Evolutionary conservation across 2,888 invertebrate genomes (phyloP), one percentile per base, ranked within the genome.

Genomic region (Tetramorium bicarinatum): DNA sequence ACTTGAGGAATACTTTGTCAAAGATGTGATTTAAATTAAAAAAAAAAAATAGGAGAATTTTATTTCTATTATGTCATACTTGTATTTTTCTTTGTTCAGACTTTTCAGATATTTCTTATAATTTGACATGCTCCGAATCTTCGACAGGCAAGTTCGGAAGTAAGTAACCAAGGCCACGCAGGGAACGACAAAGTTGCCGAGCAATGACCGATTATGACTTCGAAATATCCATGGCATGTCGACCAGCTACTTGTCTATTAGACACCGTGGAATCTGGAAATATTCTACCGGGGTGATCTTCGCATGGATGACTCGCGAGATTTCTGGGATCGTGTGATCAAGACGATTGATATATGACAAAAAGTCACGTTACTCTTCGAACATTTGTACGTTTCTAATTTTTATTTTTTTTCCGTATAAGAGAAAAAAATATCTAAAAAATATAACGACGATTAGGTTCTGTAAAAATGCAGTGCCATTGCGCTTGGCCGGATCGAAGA

Each of bases 161-260:
- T 41, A 54, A 76, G 66, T 54, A 54, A 54, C 52, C 54, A 52
- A 67, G 66, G 49, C 18, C 76, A 52, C 41, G 41, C n/a, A 29
- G n/a, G 3, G 44, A 56, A 77, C 44, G 67, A 11, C 56, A 69
- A 77, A 77, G 69, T 69, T 69, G 44, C 11, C 29, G 41, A 66
- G 41, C 66, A 29, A 41, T 67, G 54, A 56, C 34, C 79, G 79
- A 80, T 71, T 79, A 79, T 79, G 47, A 71, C 54, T 59, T 9
- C n/a, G 38, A 80, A 59, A 49, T 56, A 80, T 72, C 59, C 47
- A 25, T 61, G 72, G 59, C 47, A 80, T 47, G 79, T 72, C 38
- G 44, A 18, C 56, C 44, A 38, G 34, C 56, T 79, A 59, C 72
- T 79, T 59, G 56, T 71, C 56, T 79, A 56, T 59, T 79, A 79